Evolutionary conservation across 2,888 invertebrate species (phyloP).

Genomic region (Drosophila anceps): DNA sequence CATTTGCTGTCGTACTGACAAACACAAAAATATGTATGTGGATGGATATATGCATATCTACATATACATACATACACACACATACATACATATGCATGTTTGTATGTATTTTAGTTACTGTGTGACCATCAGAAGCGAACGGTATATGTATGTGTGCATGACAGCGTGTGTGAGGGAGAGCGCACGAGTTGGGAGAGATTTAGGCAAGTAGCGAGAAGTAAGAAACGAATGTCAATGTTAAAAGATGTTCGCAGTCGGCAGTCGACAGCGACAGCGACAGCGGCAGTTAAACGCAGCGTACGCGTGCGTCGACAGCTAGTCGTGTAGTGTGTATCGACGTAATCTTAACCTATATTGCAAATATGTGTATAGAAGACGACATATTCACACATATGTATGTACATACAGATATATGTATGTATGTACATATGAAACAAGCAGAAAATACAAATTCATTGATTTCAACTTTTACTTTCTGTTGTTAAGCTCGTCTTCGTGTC

Average conservation of each 20-base stretch:
- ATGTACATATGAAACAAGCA: not conserved
- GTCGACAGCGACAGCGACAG: not conserved
- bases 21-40: not conserved
- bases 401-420: not conserved
- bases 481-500: conserved; percentile 21
- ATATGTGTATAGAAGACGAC: not conserved
- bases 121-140: conserved; percentile 1
- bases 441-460: conserved; percentile 61
- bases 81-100: not conserved
- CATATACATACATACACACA: not conserved
- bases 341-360: not conserved
- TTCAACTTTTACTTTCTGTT: conserved; percentile 69
- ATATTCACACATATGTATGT: not conserved
- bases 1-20: conserved; percentile 12
- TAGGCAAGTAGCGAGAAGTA: not conserved
- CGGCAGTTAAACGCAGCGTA: not conserved
- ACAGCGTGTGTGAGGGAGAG: not conserved
- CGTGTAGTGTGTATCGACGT: not conserved
- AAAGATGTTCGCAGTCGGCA: not conserved
- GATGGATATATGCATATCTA: not conserved
- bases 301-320: not conserved
- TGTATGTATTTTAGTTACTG: not conserved
- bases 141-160: not conserved
- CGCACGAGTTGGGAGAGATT: not conserved
- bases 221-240: conserved; percentile 1